phyloP scores from a whole-genome alignment of 2,113 vertebrate species.

The Rhea pennata region DNA sequence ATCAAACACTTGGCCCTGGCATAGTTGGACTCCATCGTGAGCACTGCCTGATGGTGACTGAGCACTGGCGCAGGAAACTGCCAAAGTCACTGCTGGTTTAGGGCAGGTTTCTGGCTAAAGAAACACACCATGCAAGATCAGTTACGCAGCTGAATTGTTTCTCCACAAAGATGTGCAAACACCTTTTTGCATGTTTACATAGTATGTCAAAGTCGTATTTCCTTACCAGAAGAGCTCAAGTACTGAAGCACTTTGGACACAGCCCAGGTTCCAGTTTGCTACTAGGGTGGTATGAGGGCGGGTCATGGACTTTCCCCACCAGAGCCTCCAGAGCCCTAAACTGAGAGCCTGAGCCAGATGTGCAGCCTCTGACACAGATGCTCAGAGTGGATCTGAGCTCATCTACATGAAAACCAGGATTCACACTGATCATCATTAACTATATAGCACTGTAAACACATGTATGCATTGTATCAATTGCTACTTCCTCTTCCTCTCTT shows the following conservation, averaged over 20 bases:
- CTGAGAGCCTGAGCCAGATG: slow-evolving; percentile 39
- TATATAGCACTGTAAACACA: slow-evolving; percentile 49
- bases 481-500: slow-evolving; percentile 38
- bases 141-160: slow-evolving; percentile 54
- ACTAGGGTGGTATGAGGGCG: slow-evolving; percentile 42
- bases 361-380: slow-evolving; percentile 9
- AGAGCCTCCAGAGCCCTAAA: slow-evolving; percentile 3
- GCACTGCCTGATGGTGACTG: not conserved
- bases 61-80: not conserved
- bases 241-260: not conserved
- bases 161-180: slow-evolving; percentile 39
- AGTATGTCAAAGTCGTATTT: not conserved
- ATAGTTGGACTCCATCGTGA: not conserved
- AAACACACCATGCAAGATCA: not conserved
- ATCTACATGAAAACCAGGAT: not conserved
- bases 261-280: slow-evolving; percentile 37
- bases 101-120: slow-evolving; percentile 11
- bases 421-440: slow-evolving; percentile 23
- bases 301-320: not conserved
- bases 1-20: not conserved
- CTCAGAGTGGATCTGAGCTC: not conserved
- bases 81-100: slow-evolving; percentile 6
- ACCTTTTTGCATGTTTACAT: slow-evolving; percentile 22
- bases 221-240: slow-evolving; percentile 5
- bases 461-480: not conserved